phyloP scores from a whole-genome alignment of 2,113 vertebrate genomes.

The Dryoscopus gambensis region DNA sequence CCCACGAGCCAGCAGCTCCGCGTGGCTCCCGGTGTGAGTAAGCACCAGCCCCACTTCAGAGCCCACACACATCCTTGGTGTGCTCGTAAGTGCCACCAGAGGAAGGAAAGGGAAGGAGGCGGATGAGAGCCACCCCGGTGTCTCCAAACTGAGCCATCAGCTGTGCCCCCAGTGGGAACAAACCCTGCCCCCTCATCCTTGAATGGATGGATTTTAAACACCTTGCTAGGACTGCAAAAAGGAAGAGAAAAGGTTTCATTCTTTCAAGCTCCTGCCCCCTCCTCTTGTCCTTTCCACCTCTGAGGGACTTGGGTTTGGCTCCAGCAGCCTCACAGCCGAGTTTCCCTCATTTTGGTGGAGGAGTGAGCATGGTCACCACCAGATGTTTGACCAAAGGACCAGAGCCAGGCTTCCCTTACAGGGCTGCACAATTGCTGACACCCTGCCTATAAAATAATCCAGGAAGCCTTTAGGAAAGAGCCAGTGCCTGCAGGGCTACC shows the following conservation, averaged over 20 bases:
- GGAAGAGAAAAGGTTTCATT: background rate
- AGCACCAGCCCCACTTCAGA: background rate
- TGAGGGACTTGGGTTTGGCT: background rate
- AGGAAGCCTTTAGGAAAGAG: background rate
- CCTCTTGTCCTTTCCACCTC: background rate
- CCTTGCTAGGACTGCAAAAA: background rate
- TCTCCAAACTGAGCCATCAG: background rate
- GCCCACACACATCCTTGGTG: background rate
- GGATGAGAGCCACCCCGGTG: fast-evolving
- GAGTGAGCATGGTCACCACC: background rate
- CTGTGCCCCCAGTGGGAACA: background rate
- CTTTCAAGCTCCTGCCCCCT: background rate
- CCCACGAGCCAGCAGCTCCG: background rate
- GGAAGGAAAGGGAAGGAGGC: background rate
- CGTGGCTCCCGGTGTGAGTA: background rate
- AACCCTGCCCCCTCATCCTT: background rate
- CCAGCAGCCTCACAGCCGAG: background rate
- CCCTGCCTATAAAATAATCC: background rate
- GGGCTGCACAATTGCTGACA: background rate
- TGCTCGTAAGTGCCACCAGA: background rate
- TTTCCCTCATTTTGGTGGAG: background rate
- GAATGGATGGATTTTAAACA: background rate
- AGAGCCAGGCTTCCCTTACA: background rate
- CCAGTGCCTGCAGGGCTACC: background rate
- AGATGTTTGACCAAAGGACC: background rate